Evolutionary conservation across 2,888 invertebrate genomes (phyloP).

Genomic region (Ornithoptera priamus): DNA sequence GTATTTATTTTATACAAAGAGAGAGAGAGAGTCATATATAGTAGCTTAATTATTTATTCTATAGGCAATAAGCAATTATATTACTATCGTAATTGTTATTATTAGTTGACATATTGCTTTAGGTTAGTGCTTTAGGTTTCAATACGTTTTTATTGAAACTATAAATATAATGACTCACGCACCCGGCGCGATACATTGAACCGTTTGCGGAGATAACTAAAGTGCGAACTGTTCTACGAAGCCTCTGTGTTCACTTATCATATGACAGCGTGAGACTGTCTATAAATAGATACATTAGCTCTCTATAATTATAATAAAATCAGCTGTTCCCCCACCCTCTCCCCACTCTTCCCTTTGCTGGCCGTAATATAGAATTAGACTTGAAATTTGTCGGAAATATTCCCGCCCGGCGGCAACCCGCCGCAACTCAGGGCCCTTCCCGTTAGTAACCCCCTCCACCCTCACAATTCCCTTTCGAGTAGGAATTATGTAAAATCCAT

Average conservation of each 20-base stretch:
- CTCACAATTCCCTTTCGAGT: too few species aligned
- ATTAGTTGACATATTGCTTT: background rate
- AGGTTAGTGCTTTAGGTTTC: background rate
- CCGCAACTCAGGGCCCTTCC: too few species aligned
- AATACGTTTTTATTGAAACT: background rate
- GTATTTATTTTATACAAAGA: background rate
- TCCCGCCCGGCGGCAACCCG: too few species aligned
- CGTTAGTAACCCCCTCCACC: too few species aligned
- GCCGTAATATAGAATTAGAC: too few species aligned
- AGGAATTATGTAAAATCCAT: too few species aligned
- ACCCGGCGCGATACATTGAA: background rate
- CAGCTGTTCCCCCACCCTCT: too few species aligned
- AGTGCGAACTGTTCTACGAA: slow-evolving; percentile 9
- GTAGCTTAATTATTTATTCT: background rate
- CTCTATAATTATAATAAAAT: background rate
- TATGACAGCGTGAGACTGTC: slow-evolving; percentile 13
- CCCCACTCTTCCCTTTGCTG: too few species aligned
- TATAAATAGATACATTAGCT: background rate
- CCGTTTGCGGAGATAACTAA: slow-evolving; percentile 11
- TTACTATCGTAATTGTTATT: background rate
- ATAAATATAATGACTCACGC: background rate
- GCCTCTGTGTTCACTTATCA: slow-evolving; percentile 10
- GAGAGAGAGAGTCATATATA: background rate
- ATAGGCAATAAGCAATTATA: background rate
- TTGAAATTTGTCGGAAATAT: too few species aligned